Conservation (phyloP, 2,888 invertebrate genomes). For the Ptychoptera albimana region DNA sequence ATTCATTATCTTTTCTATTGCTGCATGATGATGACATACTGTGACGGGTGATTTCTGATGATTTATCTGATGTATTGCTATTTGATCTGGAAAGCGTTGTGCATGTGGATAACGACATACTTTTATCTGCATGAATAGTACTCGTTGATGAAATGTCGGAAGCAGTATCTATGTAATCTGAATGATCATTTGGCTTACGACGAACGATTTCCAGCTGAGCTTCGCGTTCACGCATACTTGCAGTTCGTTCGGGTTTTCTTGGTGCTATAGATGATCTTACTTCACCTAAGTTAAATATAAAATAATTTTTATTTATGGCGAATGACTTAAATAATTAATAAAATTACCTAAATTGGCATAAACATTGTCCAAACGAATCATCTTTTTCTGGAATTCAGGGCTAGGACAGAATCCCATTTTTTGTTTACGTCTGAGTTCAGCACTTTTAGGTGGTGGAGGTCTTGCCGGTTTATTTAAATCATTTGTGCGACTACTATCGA, state of each 20-base stretch:
- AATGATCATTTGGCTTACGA: conserved; percentile 12
- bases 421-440: conserved; percentile 43
- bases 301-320: too few relatives aligned
- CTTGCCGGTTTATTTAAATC: conserved; percentile 46
- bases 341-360: conserved; percentile 62
- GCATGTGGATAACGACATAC: too few relatives aligned
- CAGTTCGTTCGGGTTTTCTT: conserved; percentile 70
- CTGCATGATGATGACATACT: too few relatives aligned
- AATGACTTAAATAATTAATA: background rate
- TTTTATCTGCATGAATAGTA: too few relatives aligned
- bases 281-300: conserved; percentile 42
- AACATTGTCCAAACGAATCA: conserved; percentile 39
- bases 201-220: conserved; percentile 37
- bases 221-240: conserved; percentile 70
- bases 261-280: conserved; percentile 67
- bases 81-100: too few relatives aligned
- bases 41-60: too few relatives aligned
- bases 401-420: conserved; percentile 19
- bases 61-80: too few relatives aligned
- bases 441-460: conserved; percentile 59
- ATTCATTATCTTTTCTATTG: too few relatives aligned
- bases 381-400: background rate
- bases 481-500: conserved; percentile 23
- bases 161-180: too few relatives aligned
- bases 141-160: too few relatives aligned